A percentile compares a stretch with the other conserved stretches of the same genome.
These are phyloP conservation scores for Anhinga rufa DNA, from an alignment of 2,113 vertebrate genomes.

Conservation along the genomic window DNA sequence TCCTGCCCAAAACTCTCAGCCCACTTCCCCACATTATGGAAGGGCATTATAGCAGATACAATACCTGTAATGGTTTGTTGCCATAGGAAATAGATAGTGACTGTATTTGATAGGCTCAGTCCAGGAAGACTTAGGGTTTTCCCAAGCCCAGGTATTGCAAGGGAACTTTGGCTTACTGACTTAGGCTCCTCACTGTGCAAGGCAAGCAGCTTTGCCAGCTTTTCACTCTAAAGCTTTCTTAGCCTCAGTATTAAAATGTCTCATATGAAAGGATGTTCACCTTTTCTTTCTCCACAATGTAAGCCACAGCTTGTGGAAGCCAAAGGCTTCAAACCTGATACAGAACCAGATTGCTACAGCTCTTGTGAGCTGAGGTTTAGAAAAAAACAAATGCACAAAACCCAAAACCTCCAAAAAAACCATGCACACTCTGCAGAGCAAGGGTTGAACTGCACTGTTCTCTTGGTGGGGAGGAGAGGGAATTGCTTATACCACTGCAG, in stretches of 20 bases:
- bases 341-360: background rate
- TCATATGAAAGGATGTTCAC: background rate
- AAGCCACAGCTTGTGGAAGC: background rate
- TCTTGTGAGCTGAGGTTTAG: constrained; percentile 19
- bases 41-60: background rate
- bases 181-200: background rate
- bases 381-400: background rate
- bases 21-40: background rate
- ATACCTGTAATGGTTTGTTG: background rate
- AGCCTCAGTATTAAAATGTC: background rate
- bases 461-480: background rate
- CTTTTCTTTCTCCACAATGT: background rate
- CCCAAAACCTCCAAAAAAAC: background rate
- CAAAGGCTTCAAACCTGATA: background rate
- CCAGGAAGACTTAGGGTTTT: background rate
- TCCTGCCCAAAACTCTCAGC: background rate
- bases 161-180: background rate
- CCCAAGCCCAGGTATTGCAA: background rate
- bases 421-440: background rate
- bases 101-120: rapidly evolving
- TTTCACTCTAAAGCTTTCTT: background rate
- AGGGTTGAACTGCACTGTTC: background rate
- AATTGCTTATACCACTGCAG: background rate
- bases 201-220: background rate
- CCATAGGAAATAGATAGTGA: background rate